These are phyloP conservation scores for Smutsia gigantea DNA, from an alignment of 2,797 vertebrate species.

Conservation along the genomic window DNA sequence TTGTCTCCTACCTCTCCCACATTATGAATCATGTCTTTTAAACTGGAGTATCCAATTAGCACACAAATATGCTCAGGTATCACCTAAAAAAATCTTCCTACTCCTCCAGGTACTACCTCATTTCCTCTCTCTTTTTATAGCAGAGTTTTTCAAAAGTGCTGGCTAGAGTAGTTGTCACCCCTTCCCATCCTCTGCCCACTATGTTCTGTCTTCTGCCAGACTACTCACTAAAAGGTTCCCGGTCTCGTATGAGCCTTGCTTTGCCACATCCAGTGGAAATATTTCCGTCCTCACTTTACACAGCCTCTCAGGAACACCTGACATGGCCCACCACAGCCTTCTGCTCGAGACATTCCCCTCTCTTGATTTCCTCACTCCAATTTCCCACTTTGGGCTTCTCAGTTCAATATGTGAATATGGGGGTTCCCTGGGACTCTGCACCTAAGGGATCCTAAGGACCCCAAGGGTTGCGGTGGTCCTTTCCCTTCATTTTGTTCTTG, in stretches of 20 bases:
- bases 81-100: background rate
- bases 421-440: background rate
- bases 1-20: no score
- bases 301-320: background rate
- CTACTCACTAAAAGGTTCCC: background rate
- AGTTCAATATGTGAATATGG: background rate
- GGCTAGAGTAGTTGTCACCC: background rate
- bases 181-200: no score
- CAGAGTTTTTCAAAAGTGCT: background rate
- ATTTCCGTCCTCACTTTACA: background rate
- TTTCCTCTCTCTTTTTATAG: background rate
- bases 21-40: background rate
- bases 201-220: background rate
- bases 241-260: background rate
- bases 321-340: fast-evolving
- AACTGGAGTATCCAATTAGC: background rate
- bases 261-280: background rate
- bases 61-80: background rate
- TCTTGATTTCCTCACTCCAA: background rate
- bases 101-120: background rate
- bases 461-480: background rate
- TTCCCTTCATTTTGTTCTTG: background rate
- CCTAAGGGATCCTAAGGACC: background rate
- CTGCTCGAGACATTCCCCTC: background rate
- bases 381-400: background rate